Evolutionary conservation across 2,888 invertebrate genomes (phyloP).

Genomic region (Alcis repandata): DNA sequence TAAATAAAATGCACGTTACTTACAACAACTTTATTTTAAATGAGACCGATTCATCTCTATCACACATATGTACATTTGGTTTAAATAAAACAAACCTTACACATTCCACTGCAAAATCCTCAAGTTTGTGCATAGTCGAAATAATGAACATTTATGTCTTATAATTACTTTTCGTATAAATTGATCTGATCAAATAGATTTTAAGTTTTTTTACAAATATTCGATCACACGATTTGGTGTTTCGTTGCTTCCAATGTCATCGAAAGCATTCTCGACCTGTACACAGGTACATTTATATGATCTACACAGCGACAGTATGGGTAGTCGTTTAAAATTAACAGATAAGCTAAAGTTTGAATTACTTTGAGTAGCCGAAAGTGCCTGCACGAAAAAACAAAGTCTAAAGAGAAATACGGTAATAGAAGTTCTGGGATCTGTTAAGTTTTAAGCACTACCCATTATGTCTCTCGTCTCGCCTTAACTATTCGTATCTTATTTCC

Average conservation of each 20-base stretch:
- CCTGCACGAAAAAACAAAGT: no score
- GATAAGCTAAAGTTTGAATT: neutral
- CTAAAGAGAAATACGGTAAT: neutral
- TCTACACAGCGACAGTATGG: constrained; percentile 23
- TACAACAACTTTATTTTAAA: constrained; percentile 86
- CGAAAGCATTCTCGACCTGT: constrained; percentile 59
- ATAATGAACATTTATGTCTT: constrained; percentile 72
- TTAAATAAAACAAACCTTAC: constrained; percentile 85
- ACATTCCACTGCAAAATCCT: constrained; percentile 79
- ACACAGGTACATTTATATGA: constrained; percentile 53
- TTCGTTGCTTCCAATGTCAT: constrained; percentile 61
- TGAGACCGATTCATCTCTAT: constrained; percentile 86
- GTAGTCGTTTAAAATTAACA: neutral
- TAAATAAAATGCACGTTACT: constrained; percentile 59
- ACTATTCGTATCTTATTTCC: constrained; percentile 66
- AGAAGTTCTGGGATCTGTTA: neutral
- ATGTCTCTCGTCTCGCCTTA: constrained; percentile 48
- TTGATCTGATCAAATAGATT: constrained; percentile 71
- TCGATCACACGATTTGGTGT: constrained; percentile 78
- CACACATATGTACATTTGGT: constrained; percentile 87
- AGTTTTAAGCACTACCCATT: neutral
- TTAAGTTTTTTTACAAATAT: constrained; percentile 60
- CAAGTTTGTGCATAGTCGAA: constrained; percentile 86
- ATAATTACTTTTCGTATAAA: constrained; percentile 75
- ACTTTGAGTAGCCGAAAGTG: neutral